phyloP scores from a whole-genome alignment of 2,888 invertebrate genomes.

The Pyrrhia umbra region DNA sequence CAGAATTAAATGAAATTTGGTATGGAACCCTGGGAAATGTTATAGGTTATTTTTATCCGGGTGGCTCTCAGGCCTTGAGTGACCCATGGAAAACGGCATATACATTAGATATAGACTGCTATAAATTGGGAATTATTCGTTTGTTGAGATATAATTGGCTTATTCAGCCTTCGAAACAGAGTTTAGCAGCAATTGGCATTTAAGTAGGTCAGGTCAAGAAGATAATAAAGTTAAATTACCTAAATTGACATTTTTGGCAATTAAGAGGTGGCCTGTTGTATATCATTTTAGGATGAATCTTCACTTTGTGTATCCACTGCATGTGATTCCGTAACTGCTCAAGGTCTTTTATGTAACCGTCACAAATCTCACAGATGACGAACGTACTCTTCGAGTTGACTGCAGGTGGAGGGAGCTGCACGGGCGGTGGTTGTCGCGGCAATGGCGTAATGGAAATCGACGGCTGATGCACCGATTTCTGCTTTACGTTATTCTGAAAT shows the following conservation, averaged over 20 bases:
- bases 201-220: no score
- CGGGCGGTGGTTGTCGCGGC: constrained; percentile 90
- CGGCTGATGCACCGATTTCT: constrained; percentile 91
- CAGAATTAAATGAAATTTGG: no score
- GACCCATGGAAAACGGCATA: no score
- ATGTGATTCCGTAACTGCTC: constrained; percentile 98
- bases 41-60: no score
- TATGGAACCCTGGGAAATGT: no score
- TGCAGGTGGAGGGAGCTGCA: constrained; percentile 73
- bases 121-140: no score
- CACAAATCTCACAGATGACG: constrained; percentile 99
- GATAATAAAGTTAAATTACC: no score
- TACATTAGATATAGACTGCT: no score
- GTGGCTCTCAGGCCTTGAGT: no score
- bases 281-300: constrained; percentile 98
- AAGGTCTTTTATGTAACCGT: constrained; percentile 98
- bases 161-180: no score
- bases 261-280: constrained; percentile 98
- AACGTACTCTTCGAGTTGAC: constrained; percentile 92
- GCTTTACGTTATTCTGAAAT: constrained; percentile 71
- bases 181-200: no score
- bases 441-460: constrained; percentile 97
- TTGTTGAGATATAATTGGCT: no score
- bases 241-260: constrained; percentile 98
- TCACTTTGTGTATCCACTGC: constrained; percentile 99